A percentile compares a stretch with the other conserved stretches of the same genome.
These are phyloP conservation scores for Pseudomyrmex concolor DNA, from an alignment of 1,140 invertebrate genomes.

Conservation along the genomic window DNA sequence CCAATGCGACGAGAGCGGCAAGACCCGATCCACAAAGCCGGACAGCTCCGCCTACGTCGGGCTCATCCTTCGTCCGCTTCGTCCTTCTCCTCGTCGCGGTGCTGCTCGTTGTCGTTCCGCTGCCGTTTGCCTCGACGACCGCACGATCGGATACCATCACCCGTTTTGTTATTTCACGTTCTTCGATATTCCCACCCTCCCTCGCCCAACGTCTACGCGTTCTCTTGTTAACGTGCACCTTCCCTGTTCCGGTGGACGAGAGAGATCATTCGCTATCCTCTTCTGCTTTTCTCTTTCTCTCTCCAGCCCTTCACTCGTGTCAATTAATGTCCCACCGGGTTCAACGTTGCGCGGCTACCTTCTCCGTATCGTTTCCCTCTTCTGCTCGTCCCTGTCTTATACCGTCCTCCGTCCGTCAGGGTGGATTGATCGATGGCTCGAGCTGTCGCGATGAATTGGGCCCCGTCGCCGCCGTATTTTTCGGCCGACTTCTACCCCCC, in stretches of 20 bases:
- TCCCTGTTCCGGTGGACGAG: constrained; percentile 35
- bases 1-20: constrained; percentile 80
- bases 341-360: constrained; percentile 71
- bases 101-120: constrained; percentile 47
- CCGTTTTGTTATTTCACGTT: constrained; percentile 59
- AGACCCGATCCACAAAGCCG: constrained; percentile 77
- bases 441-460: constrained; percentile 80
- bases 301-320: constrained; percentile 73
- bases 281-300: neutral
- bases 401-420: constrained; percentile 11
- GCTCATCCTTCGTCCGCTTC: constrained; percentile 46
- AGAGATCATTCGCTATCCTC: constrained; percentile 10
- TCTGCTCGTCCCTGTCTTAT: constrained; percentile 1
- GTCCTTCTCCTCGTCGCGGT: constrained; percentile 58
- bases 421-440: constrained; percentile 80
- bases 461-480: constrained; percentile 77
- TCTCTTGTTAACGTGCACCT: constrained; percentile 14
- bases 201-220: constrained; percentile 37
- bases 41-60: constrained; percentile 81
- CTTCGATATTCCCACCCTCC: constrained; percentile 24
- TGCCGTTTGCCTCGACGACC: constrained; percentile 49
- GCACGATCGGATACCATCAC: constrained; percentile 56
- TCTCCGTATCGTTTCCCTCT: constrained; percentile 56
- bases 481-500: constrained; percentile 58
- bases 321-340: constrained; percentile 83